Evolutionary conservation across 2,113 vertebrate species (phyloP).

Genomic region (Edolisoma coerulescens): DNA sequence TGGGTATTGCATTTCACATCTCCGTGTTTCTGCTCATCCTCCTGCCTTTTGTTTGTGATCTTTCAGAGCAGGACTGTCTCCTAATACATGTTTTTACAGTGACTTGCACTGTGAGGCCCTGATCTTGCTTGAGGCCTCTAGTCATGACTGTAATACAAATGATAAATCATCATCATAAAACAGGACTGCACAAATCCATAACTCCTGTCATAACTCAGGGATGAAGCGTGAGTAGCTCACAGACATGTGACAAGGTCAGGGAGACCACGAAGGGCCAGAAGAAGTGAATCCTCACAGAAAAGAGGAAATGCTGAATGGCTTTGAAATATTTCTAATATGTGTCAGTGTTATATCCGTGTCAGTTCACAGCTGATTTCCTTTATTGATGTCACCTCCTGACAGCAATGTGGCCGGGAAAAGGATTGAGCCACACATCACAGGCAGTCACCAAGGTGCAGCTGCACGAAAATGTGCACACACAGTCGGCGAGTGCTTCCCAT

Average conservation of each 20-base stretch:
- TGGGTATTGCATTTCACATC: neutral
- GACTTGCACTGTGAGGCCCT: neutral
- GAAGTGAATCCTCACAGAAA: neutral
- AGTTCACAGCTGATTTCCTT: neutral
- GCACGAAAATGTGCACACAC: accelerated
- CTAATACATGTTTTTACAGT: slow-evolving; percentile 2
- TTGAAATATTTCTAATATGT: neutral
- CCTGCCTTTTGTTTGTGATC: neutral
- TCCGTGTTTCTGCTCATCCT: neutral
- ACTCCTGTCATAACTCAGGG: neutral
- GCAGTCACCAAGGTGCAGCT: neutral
- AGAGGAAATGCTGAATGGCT: neutral
- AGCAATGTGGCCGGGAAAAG: accelerated
- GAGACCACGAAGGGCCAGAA: neutral
- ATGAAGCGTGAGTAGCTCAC: neutral
- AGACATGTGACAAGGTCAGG: neutral
- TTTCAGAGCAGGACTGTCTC: neutral
- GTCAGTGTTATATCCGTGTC: neutral
- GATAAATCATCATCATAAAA: slow-evolving; percentile 46
- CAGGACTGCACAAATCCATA: neutral
- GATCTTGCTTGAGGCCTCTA: slow-evolving; percentile 26
- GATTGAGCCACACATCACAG: neutral
- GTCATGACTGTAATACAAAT: slow-evolving; percentile 23
- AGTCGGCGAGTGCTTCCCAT: accelerated
- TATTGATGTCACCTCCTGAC: neutral